phyloP scores from a whole-genome alignment of 2,888 invertebrate genomes.

The Iphiclides podalirius region DNA sequence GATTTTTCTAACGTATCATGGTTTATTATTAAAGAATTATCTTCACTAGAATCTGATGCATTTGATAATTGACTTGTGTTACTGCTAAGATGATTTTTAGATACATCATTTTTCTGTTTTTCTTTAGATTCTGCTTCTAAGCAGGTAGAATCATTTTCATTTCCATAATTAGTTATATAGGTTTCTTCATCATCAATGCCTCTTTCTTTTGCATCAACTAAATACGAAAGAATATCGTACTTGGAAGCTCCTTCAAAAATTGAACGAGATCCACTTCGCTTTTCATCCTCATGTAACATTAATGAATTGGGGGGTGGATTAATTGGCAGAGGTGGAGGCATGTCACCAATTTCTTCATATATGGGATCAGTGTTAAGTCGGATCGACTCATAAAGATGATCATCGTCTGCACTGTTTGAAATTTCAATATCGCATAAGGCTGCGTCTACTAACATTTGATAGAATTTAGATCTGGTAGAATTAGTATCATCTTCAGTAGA shows the following conservation, averaged over 20 bases:
- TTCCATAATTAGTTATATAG: constrained; percentile 82
- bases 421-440: constrained; percentile 84
- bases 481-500: constrained; percentile 83
- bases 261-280: constrained; percentile 83
- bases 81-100: constrained; percentile 78
- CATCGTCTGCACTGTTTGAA: constrained; percentile 80
- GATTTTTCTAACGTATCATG: constrained; percentile 80
- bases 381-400: constrained; percentile 88
- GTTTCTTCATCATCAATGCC: constrained; percentile 85
- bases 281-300: constrained; percentile 84
- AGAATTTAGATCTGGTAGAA: constrained; percentile 84
- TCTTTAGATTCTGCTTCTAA: constrained; percentile 77
- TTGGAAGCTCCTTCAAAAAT: constrained; percentile 92
- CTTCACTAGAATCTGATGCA: constrained; percentile 92
- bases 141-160: constrained; percentile 72
- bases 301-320: constrained; percentile 88
- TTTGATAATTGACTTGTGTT: constrained; percentile 88
- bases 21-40: constrained; percentile 85
- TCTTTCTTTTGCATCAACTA: constrained; percentile 91
- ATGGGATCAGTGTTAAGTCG: constrained; percentile 85
- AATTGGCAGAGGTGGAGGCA: constrained; percentile 88
- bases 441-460: constrained; percentile 86
- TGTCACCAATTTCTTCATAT: constrained; percentile 87
- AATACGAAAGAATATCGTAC: constrained; percentile 92
- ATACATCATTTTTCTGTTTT: constrained; percentile 71